Base-by-base conservation (phyloP, 2,797 vertebrate species). In the Halcyon badia region DNA sequence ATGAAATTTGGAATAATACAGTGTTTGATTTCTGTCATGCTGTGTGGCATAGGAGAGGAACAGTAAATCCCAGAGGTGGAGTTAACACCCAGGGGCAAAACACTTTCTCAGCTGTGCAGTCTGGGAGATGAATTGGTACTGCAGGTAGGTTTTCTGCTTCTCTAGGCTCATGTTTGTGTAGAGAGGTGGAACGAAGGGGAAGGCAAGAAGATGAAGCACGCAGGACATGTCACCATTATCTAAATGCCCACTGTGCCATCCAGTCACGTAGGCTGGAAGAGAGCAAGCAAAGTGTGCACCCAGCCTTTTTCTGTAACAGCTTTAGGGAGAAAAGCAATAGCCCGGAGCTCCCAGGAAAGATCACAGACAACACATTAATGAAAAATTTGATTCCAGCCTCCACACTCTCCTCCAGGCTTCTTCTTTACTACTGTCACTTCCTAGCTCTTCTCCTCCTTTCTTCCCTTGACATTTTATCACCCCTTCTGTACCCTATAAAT, bases 111-210 rank as follows among this genome's bases (percentile, higher is more conserved):
- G 16, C 11, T 85, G 11, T 9, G 21, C 7, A 41, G 37, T 57
- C 11, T 76, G 31, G 39, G n/a, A 25, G 10, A 44, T 8, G 1
- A 81, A 69, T 24, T 0, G 0, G 5, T 62, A 18, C 12, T 61
- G 25, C 25, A 86, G 6, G 7, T 52, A 30, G 4, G 3, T 62
- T 79, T 90, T 73, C 35, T 66, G 15, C 39, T 69, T 19, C 42
- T 83, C 20, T 30, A 33, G 31, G 14, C 4, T 65, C 42, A 7
- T 7, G 2, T 17, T 57, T 94, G 22, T 31, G 21, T 26, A 48
- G 12, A 26, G 12, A 70, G 58, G 15, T 28, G 14, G 5, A 18
- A 41, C 60, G 87, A 77, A 3, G 3, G 1, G 3, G 9, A 41
- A 66, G 10, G 11, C 14, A 58, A 80, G 33, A 52, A 66, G 9